Evolutionary conservation across 2,888 invertebrate genomes (phyloP).

Genomic region (Sympetrum striolatum): DNA sequence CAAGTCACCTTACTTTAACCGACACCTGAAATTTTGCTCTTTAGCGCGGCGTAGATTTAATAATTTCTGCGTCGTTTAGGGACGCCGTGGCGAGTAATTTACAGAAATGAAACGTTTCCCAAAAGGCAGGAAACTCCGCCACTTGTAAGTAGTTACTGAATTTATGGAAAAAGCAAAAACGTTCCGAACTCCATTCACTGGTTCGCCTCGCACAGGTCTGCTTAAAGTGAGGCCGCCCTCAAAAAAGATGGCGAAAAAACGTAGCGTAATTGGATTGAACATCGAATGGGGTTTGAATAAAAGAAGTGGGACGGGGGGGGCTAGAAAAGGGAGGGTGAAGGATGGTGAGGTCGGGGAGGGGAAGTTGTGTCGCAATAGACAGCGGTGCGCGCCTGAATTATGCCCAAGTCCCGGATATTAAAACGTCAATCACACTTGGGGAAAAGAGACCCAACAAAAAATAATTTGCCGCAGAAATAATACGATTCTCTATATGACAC

Average conservation of each 20-base stretch:
- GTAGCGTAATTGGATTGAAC: constrained; percentile 9
- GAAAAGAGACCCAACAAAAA: neutral
- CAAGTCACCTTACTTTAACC: too few relatives aligned
- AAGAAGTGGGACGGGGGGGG: neutral
- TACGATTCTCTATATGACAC: neutral
- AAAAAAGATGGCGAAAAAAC: neutral
- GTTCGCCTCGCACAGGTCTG: too few relatives aligned
- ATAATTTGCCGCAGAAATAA: neutral
- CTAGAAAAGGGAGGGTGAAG: neutral
- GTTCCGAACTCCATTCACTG: too few relatives aligned
- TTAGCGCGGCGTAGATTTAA: too few relatives aligned
- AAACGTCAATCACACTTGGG: neutral
- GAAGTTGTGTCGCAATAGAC: too few relatives aligned
- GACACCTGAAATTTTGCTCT: too few relatives aligned
- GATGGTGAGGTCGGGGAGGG: neutral
- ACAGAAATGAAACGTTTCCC: too few relatives aligned
- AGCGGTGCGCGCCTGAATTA: neutral
- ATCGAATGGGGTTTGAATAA: neutral
- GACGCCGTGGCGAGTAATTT: too few relatives aligned
- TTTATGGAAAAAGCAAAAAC: too few relatives aligned
- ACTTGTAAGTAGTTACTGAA: too few relatives aligned
- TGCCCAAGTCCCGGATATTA: neutral
- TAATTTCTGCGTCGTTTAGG: too few relatives aligned
- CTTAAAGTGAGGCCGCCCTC: neutral
- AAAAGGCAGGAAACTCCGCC: too few relatives aligned